A percentile compares a stretch with the other conserved stretches of the same genome.
phyloP scores from a whole-genome alignment of 1,140 invertebrate genomes.

The Artemia franciscana region DNA sequence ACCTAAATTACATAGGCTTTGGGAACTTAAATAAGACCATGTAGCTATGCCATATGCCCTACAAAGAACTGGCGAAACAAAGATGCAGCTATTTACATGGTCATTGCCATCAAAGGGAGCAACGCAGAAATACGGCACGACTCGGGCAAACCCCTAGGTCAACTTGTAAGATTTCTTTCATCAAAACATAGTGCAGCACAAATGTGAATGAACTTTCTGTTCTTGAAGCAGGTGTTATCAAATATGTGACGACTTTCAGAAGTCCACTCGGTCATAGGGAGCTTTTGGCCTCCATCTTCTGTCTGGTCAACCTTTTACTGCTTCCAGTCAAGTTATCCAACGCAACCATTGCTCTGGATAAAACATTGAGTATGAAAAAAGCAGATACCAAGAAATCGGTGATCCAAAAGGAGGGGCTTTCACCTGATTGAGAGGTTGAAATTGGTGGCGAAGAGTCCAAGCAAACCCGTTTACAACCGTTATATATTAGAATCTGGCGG shows the following conservation, averaged over 20 bases:
- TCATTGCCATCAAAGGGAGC: conserved; percentile 79
- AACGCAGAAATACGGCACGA: conserved; percentile 73
- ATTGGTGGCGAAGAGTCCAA: conserved; percentile 76
- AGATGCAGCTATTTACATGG: conserved; percentile 83
- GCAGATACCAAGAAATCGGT: too few species aligned
- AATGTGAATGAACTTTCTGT: conserved; percentile 67
- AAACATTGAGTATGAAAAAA: conserved; percentile 47
- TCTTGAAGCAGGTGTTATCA: conserved; percentile 80
- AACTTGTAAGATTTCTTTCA: conserved; percentile 65
- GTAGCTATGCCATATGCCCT: conserved; percentile 50
- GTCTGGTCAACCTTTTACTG: conserved; percentile 48
- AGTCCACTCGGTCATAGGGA: conserved; percentile 57
- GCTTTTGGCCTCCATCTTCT: conserved; percentile 43
- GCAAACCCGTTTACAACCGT: conserved; percentile 90
- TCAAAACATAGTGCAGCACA: conserved; percentile 46
- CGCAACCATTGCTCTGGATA: conserved; percentile 72
- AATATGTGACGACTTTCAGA: conserved; percentile 86
- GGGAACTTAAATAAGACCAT: conserved; percentile 72
- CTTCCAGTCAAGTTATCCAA: conserved; percentile 76
- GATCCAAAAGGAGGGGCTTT: too few species aligned
- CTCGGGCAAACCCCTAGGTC: conserved; percentile 66
- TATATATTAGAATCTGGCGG: conserved; percentile 80
- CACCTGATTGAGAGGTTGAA: conserved; percentile 56
- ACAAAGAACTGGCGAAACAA: conserved; percentile 66
- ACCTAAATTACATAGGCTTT: conserved; percentile 80